These are phyloP conservation scores for Potamarius usumacintae DNA, from an alignment of 2,113 vertebrate genomes.

Conservation along the genomic window DNA sequence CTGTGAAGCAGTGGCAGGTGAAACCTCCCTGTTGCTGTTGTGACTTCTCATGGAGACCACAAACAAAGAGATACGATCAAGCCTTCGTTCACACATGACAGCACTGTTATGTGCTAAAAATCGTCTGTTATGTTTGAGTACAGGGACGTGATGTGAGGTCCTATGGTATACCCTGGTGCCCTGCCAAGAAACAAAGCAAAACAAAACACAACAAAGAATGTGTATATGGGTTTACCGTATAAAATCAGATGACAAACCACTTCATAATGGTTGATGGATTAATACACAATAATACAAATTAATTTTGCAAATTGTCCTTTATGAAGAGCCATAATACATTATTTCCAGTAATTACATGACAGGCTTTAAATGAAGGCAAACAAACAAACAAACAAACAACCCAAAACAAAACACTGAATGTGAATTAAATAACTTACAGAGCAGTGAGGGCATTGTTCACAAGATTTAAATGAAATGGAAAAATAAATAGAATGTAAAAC, in stretches of 20 bases:
- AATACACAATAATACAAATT: neutral
- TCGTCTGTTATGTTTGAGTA: neutral
- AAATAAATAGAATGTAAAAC: neutral
- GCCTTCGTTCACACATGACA: conserved; percentile 32
- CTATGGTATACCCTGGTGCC: neutral
- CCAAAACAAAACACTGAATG: neutral
- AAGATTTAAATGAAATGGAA: neutral
- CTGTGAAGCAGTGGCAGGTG: conserved; percentile 73
- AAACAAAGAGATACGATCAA: conserved; percentile 66
- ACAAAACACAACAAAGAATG: neutral
- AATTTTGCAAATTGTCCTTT: neutral
- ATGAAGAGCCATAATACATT: neutral
- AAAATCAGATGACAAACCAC: neutral
- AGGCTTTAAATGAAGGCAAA: neutral
- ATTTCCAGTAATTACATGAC: neutral
- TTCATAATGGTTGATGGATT: neutral
- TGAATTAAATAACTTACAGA: neutral
- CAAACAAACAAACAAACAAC: neutral
- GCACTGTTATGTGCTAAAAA: neutral
- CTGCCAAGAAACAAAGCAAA: neutral
- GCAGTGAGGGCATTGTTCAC: neutral
- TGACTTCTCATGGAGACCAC: conserved; percentile 62
- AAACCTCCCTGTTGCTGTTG: conserved; percentile 70
- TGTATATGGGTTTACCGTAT: neutral
- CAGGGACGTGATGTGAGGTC: neutral